A percentile compares a stretch with the other conserved stretches of the same genome.
These are phyloP conservation scores for Drosophila rufa DNA, from an alignment of 1,140 invertebrate genomes.

Conservation along the genomic window DNA sequence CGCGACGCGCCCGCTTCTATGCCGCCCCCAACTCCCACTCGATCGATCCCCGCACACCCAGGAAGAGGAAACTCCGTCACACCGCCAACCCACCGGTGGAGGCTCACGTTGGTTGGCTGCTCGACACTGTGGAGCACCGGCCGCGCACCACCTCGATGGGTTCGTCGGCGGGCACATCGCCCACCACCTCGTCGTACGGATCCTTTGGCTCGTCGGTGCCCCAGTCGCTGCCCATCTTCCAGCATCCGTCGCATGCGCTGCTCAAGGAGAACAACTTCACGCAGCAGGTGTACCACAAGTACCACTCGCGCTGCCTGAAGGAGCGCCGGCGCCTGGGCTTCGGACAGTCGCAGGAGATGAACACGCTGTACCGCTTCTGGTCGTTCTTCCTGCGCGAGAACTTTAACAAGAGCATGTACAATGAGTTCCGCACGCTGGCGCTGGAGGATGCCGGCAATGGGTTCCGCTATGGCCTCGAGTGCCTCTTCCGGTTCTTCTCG, in stretches of 20 bases:
- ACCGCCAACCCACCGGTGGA: conserved; percentile 97
- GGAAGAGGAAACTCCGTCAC: conserved; percentile 96
- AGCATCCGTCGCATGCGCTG: conserved; percentile 97
- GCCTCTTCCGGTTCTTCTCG: conserved; percentile 99
- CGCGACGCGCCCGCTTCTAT: conserved; percentile 91
- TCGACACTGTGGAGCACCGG: conserved; percentile 94
- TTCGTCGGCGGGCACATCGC: conserved; percentile 91
- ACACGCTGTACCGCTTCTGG: conserved; percentile 99
- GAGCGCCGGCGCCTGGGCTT: conserved; percentile 96
- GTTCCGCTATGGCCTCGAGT: conserved; percentile 97
- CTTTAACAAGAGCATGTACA: conserved; percentile 99
- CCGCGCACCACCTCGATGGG: conserved; percentile 91
- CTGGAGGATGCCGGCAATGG: conserved; percentile 96
- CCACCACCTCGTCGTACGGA: conserved; percentile 90
- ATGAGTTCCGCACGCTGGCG: conserved; percentile 95
- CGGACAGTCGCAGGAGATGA: conserved; percentile 98
- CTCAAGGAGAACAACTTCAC: conserved; percentile 99
- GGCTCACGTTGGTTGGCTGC: conserved; percentile 98
- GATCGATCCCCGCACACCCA: conserved; percentile 88
- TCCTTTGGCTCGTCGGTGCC: conserved; percentile 92
- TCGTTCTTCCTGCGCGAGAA: conserved; percentile 99
- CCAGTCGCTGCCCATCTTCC: conserved; percentile 94
- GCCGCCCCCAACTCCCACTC: conserved; percentile 95
- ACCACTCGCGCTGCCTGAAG: conserved; percentile 96
- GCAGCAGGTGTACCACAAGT: conserved; percentile 98